Evolutionary conservation across 2,888 invertebrate genomes (phyloP).

Genomic region (Lucinisca nassula): DNA sequence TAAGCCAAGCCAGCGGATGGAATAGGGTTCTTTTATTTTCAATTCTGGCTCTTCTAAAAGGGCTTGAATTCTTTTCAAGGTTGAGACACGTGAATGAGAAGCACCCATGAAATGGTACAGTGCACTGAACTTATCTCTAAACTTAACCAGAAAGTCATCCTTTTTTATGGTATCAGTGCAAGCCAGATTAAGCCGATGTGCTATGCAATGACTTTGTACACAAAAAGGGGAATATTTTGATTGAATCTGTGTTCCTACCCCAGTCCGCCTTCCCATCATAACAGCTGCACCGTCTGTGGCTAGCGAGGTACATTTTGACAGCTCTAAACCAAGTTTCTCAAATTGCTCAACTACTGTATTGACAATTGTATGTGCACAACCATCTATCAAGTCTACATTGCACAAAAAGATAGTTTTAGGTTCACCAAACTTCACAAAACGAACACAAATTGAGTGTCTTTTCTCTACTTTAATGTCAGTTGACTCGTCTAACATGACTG

Average conservation of each 20-base stretch:
- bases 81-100: slow-evolving; percentile 44
- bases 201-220: slow-evolving; percentile 56
- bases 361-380: slow-evolving; percentile 53
- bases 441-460: slow-evolving; percentile 40
- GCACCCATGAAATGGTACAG: slow-evolving; percentile 60
- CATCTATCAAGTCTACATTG: slow-evolving; percentile 48
- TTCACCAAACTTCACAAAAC: slow-evolving; percentile 41
- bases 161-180: slow-evolving; percentile 62
- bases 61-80: slow-evolving; percentile 51
- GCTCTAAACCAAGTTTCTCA: slow-evolving; percentile 5
- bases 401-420: slow-evolving; percentile 35
- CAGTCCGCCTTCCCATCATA: slow-evolving; percentile 46
- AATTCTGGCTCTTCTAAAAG: slow-evolving; percentile 61
- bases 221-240: slow-evolving; percentile 54
- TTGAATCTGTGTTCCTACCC: slow-evolving; percentile 25
- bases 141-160: slow-evolving; percentile 41
- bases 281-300: slow-evolving; percentile 57
- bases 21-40: slow-evolving; percentile 58
- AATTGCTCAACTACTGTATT: background rate
- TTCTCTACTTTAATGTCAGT: slow-evolving; percentile 54
- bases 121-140: slow-evolving; percentile 58
- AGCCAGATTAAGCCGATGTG: slow-evolving; percentile 59
- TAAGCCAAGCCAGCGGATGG: slow-evolving; percentile 61
- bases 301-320: slow-evolving; percentile 43
- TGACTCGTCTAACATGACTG: slow-evolving; percentile 56